phyloP scores from a whole-genome alignment of 2,797 vertebrate genomes.

The Alfaro cultratus region DNA sequence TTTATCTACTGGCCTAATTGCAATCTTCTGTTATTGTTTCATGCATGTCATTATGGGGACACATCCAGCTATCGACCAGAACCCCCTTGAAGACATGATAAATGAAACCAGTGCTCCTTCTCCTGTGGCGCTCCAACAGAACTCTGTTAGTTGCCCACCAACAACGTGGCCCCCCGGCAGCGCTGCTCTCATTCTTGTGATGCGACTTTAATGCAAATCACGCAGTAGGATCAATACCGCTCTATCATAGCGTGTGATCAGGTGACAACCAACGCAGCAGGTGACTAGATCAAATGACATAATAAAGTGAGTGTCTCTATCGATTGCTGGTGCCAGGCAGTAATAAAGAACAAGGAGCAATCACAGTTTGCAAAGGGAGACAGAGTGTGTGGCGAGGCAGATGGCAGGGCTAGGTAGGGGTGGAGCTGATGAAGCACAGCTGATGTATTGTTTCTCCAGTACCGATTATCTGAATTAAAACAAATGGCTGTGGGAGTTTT shows the following conservation, averaged over 20 bases:
- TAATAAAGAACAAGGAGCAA: conserved; percentile 67
- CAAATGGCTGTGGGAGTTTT: conserved; percentile 41
- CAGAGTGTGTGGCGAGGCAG: conserved; percentile 32
- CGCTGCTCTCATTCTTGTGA: conserved; percentile 10
- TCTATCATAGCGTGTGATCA: conserved; percentile 72
- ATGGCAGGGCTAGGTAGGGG: conserved; percentile 35
- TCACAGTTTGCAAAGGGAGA: conserved; percentile 38
- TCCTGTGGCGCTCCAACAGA: conserved; percentile 18
- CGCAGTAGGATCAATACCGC: conserved; percentile 61
- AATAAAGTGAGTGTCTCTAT: conserved; percentile 74
- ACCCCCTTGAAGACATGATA: conserved; percentile 26
- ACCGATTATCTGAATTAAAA: conserved; percentile 55
- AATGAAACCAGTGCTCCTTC: conserved; percentile 28
- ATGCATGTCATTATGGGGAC: conserved; percentile 63
- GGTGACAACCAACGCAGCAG: conserved; percentile 65
- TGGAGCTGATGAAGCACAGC: conserved; percentile 28
- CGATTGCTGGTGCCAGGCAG: conserved; percentile 61
- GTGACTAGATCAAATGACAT: conserved; percentile 78
- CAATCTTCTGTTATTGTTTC: conserved; percentile 54
- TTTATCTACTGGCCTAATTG: conserved; percentile 49
- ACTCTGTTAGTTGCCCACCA: conserved; percentile 35
- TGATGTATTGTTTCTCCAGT: conserved; percentile 47
- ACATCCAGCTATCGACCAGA: conserved; percentile 50
- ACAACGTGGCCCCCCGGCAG: conserved; percentile 21
- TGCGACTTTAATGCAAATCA: conserved; percentile 56